Conservation (phyloP, 2,113 vertebrate genomes). For the Penelope pileata region DNA sequence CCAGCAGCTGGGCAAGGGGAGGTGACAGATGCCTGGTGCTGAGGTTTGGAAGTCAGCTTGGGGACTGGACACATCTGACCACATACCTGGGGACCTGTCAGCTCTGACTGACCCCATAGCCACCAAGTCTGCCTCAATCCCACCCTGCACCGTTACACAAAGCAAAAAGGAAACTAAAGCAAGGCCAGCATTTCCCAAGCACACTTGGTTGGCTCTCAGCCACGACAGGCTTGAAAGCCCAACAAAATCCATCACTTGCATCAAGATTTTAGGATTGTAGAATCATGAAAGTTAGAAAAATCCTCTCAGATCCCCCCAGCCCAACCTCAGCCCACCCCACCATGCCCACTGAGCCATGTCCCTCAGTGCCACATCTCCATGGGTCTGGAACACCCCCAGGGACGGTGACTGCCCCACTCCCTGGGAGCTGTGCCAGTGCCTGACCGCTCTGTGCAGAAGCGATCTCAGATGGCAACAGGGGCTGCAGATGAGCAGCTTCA, state of each 20-base stretch:
- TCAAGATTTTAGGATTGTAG: not conserved
- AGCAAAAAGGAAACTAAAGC: not conserved
- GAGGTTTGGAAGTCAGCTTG: not conserved
- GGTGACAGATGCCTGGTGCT: accelerated
- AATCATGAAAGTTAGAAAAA: not conserved
- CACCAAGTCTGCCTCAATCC: not conserved
- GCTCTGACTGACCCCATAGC: not conserved
- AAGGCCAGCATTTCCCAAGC: not conserved
- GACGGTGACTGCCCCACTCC: too few species aligned
- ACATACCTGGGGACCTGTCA: not conserved
- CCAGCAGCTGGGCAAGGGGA: not conserved
- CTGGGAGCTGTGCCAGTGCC: not conserved
- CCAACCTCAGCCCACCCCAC: not conserved
- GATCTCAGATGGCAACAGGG: not conserved
- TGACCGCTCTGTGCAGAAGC: not conserved
- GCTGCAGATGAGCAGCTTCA: not conserved
- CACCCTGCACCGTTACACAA: not conserved
- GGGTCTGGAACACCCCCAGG: too few species aligned
- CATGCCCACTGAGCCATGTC: not conserved
- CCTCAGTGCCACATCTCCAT: not conserved
- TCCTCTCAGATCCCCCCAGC: not conserved
- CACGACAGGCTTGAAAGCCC: not conserved
- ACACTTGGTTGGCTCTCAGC: too few species aligned
- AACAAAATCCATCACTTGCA: not conserved
- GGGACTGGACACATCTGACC: not conserved